Base-by-base conservation (phyloP, 2,888 invertebrate genomes). In the Brassicogethes aeneus region DNA sequence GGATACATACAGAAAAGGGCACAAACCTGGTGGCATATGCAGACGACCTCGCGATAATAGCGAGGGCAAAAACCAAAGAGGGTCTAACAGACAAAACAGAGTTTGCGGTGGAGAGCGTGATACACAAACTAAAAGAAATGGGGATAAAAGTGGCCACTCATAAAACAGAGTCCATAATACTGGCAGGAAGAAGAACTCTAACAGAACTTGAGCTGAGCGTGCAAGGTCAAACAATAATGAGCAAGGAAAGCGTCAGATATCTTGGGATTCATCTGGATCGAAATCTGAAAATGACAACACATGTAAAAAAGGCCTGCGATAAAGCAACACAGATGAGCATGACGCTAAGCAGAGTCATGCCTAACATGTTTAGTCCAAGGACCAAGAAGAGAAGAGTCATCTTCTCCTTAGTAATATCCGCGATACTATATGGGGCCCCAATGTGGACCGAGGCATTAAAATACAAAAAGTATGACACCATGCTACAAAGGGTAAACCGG, bases 1-100 rank as follows among this genome's bases (percentile, higher is more conserved):
- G 23, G n/a, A 16, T 36, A 2, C n/a, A 32, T 2, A 3, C 32
- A n/a, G 30, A n/a, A 1, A 15, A 14, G 3, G 34, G 31, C 2
- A 23, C 40, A 1, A 8, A 15, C 2, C 2, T 45, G 15, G 38
- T 44, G 2, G 46, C 39, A 1, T 48, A 37, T 29, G 45, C 48
- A 2, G 48, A 48, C 14, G 47, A 51, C 17, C 34, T 48, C 2
- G 42, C 41, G 1, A 2, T 42, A 1, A n/a, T 47, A 5, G 42
- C 40, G 1, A 31, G 16, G 23, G 42, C 23, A 2, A 12, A 16
- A 15, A 36, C 12, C 3, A 37, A 33, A 17, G 33, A 39, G 14
- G 33, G 33, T 8, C 34, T 46, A 8, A 15, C 16, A 13, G 16
- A 17, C n/a, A 33, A 13, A 5, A 34, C 37, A 8, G 30, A 36